Conservation (phyloP, 2,888 invertebrate genomes). For the Cosmorhoe ocellata region DNA sequence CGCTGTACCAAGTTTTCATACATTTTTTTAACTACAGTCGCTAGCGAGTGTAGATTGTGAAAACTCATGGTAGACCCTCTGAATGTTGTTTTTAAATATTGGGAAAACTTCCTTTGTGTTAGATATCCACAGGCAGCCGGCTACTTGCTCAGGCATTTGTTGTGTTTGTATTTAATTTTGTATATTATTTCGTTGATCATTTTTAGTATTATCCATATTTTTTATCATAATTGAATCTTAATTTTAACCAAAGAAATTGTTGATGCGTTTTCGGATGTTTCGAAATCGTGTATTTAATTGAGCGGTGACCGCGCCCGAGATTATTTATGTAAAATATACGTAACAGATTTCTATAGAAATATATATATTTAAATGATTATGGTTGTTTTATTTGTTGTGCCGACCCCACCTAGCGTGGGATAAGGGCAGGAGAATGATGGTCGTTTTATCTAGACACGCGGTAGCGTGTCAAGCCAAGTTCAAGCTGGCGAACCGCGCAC, state of each 20-base stretch:
- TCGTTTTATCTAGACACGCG: too few species aligned
- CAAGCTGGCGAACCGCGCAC: too few species aligned
- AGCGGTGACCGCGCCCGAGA: constrained; percentile 26
- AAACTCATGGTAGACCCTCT: too few species aligned
- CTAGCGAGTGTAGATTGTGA: too few species aligned
- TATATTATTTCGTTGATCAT: constrained; percentile 54
- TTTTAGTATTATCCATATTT: constrained; percentile 31
- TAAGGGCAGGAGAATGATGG: too few species aligned
- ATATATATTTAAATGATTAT: constrained; percentile 75
- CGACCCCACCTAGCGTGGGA: too few species aligned
- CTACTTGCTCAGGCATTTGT: not conserved
- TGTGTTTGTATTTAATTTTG: constrained; percentile 6
- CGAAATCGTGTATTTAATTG: constrained; percentile 30
- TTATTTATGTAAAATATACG: constrained; percentile 53
- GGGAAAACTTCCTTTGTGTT: not conserved
- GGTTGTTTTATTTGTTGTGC: constrained; percentile 46
- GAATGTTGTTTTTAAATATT: too few species aligned
- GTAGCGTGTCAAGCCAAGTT: too few species aligned
- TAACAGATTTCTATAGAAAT: constrained; percentile 74
- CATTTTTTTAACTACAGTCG: too few species aligned
- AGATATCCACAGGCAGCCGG: not conserved
- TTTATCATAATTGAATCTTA: constrained; percentile 53
- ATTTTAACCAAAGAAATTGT: constrained; percentile 60
- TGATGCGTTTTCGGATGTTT: constrained; percentile 21
- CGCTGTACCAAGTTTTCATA: too few species aligned